Evolutionary conservation across 2,888 invertebrate genomes (phyloP).

Genomic region (Coelopa pilipes): DNA sequence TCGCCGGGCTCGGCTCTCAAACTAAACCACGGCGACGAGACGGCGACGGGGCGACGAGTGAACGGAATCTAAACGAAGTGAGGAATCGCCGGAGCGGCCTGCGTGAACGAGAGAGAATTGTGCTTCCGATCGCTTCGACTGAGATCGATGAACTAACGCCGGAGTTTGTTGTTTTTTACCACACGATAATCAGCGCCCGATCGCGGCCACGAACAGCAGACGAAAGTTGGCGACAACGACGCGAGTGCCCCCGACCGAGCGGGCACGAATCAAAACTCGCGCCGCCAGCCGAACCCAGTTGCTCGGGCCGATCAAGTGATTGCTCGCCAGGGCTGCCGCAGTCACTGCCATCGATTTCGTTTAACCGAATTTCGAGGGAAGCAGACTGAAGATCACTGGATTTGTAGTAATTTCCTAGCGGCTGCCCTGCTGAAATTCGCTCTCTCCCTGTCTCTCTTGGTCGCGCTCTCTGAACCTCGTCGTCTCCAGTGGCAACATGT

Average conservation of each 20-base stretch:
- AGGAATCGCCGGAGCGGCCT: no score
- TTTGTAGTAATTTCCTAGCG: neutral
- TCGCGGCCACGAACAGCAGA: slow-evolving; percentile 5
- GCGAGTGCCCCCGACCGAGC: neutral
- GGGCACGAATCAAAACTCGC: slow-evolving; percentile 3
- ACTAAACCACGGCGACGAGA: no score
- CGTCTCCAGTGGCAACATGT: neutral
- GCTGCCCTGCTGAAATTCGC: neutral
- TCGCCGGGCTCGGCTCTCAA: slow-evolving; percentile 14
- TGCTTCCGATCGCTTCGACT: slow-evolving; percentile 60
- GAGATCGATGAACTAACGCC: slow-evolving; percentile 63
- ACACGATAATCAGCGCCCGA: slow-evolving; percentile 5
- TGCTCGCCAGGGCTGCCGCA: no score
- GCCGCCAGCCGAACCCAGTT: neutral
- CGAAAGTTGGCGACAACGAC: neutral
- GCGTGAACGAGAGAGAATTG: slow-evolving; percentile 14
- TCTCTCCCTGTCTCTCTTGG: neutral
- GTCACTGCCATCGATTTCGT: no score
- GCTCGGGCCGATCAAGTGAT: no score
- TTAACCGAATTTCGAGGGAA: no score
- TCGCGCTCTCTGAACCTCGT: neutral
- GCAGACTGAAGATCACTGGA: neutral
- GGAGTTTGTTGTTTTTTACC: slow-evolving; percentile 27
- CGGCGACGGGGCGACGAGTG: no score
- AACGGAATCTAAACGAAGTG: no score